Conservation (phyloP, 2,888 invertebrate genomes). For the Synergus itoensis region DNA sequence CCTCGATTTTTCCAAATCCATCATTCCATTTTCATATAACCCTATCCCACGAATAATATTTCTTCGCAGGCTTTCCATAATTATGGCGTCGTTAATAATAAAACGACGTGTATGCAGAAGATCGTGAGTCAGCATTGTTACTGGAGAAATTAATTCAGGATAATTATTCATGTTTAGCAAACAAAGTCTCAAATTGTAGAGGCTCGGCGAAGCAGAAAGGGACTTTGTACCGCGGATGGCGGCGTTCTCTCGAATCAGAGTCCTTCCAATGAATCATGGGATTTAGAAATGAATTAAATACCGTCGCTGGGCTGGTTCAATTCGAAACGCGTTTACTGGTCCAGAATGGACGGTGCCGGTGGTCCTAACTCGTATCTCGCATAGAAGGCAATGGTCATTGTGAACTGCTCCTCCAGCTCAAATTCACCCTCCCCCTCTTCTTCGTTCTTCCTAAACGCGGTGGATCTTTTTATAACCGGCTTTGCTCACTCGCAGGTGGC, state of each 20-base stretch:
- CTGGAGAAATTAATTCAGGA: slow-evolving; percentile 32
- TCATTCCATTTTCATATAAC: background rate
- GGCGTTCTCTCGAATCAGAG: slow-evolving; percentile 53
- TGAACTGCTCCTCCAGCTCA: slow-evolving; percentile 57
- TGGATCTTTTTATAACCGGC: slow-evolving; percentile 70
- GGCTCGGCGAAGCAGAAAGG: slow-evolving; percentile 30
- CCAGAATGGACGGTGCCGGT: slow-evolving; percentile 67
- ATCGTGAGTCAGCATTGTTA: slow-evolving; percentile 22
- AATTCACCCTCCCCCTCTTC: slow-evolving; percentile 52
- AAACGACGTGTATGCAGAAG: background rate
- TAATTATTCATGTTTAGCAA: slow-evolving; percentile 42
- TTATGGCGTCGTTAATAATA: background rate
- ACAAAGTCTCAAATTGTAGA: slow-evolving; percentile 40
- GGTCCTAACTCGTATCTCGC: slow-evolving; percentile 68
- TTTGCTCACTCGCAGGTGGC: slow-evolving; percentile 72
- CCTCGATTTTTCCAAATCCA: background rate
- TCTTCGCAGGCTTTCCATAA: background rate
- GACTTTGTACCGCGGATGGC: slow-evolving; percentile 39
- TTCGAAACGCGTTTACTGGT: slow-evolving; percentile 70
- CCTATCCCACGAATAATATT: background rate
- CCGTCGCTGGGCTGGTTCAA: slow-evolving; percentile 69
- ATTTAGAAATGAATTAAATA: slow-evolving; percentile 73
- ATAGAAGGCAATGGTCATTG: slow-evolving; percentile 70
- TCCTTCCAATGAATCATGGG: slow-evolving; percentile 71
- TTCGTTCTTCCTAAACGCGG: slow-evolving; percentile 57